Evolutionary conservation across 1,140 invertebrate species (phyloP), one percentile per base, ranked within the genome.

Genomic region (Drosophila triauraria): DNA sequence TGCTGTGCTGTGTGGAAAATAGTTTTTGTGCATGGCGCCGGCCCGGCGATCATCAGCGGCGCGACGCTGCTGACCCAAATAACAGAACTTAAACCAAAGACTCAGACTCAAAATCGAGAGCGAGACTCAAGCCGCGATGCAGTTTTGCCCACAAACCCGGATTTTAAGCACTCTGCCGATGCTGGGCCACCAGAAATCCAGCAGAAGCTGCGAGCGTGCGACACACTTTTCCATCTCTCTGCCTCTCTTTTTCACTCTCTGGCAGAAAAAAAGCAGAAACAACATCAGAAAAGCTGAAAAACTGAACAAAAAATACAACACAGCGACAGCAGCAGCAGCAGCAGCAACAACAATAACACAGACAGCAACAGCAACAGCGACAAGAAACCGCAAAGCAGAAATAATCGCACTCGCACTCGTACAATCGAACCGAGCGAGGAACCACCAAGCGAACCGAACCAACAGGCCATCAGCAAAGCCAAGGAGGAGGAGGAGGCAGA

Each of bases 141-240:
- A 81, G 65, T 82, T 86, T 90, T 72, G 67, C 48, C 82, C 68
- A 77, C 75, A 91, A 92, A 92, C 91, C 91, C 91, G 91, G 91
- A 92, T 92, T 92, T 92, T 88, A 81, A 91, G 88, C 83, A 88
- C 91, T 92, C 84, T 92, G 65, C 67, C 77, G 60, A 53, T 88
- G 81, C 91, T 92, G 91, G 91, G 91, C 81, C 80, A 85, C 71
- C 91, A 92, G 91, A 85, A 91, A 90, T 25, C 53, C 64, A 65
- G 70, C 70, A 71, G 60, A 56, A 51, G 72, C 83, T 83, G 83
- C 76, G 65, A 44, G 35, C 56, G 61, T 40, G 48, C 75, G 81
- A 81, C 85, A 88, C 78, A 86, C 69, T 81, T 86, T 71, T 74
- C 67, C 71, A 56, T 47, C 42, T 38, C 32, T 72, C 51, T 32